These are phyloP conservation scores for Zeus faber DNA, from an alignment of 2,113 vertebrate genomes.

Conservation along the genomic window DNA sequence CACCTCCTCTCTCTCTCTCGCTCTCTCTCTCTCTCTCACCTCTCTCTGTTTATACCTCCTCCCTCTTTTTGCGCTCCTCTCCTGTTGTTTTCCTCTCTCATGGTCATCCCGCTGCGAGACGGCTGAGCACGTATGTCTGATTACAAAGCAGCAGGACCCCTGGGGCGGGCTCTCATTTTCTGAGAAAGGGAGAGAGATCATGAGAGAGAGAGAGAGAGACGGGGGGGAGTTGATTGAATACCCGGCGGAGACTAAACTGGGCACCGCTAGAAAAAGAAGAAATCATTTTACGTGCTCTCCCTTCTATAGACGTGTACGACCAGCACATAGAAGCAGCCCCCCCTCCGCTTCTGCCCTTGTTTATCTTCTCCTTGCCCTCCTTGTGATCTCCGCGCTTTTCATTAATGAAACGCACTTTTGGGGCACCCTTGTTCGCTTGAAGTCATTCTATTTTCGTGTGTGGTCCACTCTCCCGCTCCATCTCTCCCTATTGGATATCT, in stretches of 20 bases:
- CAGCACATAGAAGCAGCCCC: too few species aligned
- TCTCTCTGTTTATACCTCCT: too few species aligned
- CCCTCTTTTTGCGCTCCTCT: conserved; percentile 6
- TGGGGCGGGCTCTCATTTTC: conserved; percentile 50
- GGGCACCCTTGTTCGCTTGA: conserved; percentile 8
- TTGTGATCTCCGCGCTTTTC: too few species aligned
- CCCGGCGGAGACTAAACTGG: conserved; percentile 33
- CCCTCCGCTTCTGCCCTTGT: too few species aligned
- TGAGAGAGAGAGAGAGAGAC: too few species aligned
- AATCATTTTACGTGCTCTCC: too few species aligned
- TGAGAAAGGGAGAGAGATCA: conserved; percentile 47
- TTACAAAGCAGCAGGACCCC: conserved; percentile 38
- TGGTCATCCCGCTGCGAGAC: conserved; percentile 42
- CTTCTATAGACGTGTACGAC: too few species aligned
- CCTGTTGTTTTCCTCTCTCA: conserved; percentile 45
- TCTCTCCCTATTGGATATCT: conserved; percentile 6
- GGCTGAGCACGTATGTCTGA: conserved; percentile 39
- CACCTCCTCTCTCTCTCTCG: conserved; percentile 14
- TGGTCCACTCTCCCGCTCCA: conserved; percentile 24
- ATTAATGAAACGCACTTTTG: too few species aligned
- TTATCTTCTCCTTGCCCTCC: too few species aligned
- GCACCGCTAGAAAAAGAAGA: conserved; percentile 47
- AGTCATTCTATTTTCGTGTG: not conserved
- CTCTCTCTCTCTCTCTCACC: conserved; percentile 34
- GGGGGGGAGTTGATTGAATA: conserved; percentile 42